Conservation (phyloP, 1,140 invertebrate species). For the Trichomalopsis sarcophagae region DNA sequence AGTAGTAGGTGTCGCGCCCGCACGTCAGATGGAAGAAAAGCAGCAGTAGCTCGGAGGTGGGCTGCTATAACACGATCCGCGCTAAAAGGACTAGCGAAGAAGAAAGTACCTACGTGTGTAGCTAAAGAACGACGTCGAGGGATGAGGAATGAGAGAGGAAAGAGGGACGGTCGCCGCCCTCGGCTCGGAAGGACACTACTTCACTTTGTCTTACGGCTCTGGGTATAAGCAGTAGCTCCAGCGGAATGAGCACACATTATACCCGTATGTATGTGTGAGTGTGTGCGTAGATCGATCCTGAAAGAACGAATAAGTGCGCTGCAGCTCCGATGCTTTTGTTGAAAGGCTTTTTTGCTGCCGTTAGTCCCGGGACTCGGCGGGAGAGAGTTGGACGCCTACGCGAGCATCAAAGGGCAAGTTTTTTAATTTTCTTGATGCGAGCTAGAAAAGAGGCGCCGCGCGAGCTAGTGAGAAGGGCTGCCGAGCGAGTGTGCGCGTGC, state of each 20-base stretch:
- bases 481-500: too few species aligned
- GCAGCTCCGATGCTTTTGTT: background rate
- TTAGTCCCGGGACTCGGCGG: background rate
- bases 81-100: background rate
- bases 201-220: background rate
- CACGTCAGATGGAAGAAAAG: background rate
- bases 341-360: background rate
- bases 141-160: background rate
- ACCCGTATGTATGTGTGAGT: too few species aligned
- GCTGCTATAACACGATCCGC: background rate
- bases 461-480: background rate
- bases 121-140: background rate
- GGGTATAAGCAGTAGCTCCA: background rate
- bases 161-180: background rate
- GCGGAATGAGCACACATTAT: too few species aligned
- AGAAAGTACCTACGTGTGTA: background rate
- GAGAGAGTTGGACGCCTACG: background rate
- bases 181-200: background rate
- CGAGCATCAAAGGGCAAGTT: background rate
- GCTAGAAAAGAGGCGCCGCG: background rate
- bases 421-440: background rate
- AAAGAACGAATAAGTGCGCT: conserved; percentile 6
- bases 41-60: background rate
- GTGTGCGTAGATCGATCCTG: background rate
- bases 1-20: background rate